phyloP scores from a whole-genome alignment of 2,888 invertebrate species.

The Horisme vitalbata region DNA sequence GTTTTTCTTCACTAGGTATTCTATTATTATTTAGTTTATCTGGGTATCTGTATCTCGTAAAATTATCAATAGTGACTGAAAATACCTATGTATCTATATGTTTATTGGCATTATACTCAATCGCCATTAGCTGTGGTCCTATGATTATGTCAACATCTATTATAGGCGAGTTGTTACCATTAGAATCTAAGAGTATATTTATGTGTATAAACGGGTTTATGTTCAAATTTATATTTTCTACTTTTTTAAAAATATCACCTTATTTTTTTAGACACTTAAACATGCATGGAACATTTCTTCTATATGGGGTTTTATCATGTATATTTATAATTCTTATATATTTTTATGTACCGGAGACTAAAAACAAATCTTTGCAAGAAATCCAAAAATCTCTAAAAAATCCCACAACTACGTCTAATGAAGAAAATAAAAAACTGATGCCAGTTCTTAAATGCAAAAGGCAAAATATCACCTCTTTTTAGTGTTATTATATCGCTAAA shows the following conservation, averaged over 20 bases:
- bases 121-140: conserved; percentile 46
- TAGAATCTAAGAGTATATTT: conserved; percentile 37
- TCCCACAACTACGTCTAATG: background rate
- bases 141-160: conserved; percentile 39
- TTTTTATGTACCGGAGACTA: conserved; percentile 49
- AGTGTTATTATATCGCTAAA: too few species aligned
- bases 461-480: too few species aligned
- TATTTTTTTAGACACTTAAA: conserved; percentile 36
- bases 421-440: conserved; percentile 14
- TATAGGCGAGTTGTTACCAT: conserved; percentile 40
- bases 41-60: conserved; percentile 40
- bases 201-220: conserved; percentile 25
- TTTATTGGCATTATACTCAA: conserved; percentile 39
- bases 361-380: conserved; percentile 50
- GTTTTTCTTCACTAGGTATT: conserved; percentile 32
- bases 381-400: conserved; percentile 35
- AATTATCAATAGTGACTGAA: conserved; percentile 30
- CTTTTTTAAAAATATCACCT: conserved; percentile 40
- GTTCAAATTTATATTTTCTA: conserved; percentile 17
- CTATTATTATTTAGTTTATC: conserved; percentile 40
- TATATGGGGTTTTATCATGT: conserved; percentile 34
- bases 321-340: conserved; percentile 35
- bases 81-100: conserved; percentile 36
- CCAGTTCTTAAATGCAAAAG: background rate
- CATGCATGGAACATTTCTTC: conserved; percentile 43